Evolutionary conservation across 2,888 invertebrate species (phyloP), one percentile per base, ranked within the genome.

Genomic region (Athalia circularis): DNA sequence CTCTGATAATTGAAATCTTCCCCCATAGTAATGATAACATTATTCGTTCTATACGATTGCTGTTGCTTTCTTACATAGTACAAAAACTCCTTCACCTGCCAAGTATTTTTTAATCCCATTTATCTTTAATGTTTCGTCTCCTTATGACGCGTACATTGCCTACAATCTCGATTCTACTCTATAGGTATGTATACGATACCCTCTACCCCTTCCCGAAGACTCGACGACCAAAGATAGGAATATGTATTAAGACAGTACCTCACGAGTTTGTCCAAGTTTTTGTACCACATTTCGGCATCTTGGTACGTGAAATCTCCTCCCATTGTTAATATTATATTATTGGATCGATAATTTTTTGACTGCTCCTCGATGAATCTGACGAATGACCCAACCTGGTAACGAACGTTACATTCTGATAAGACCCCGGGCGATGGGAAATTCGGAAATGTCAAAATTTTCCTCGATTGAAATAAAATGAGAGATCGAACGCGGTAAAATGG

Each of bases 241-340:
- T 65, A 47, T 4, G 8, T 13, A 13, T 48, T 48, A 5, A 7
- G 11, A 4, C 3, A 43, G 79, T 90, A 94, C 93, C 93, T 93
- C 86, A 98, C 97, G 65, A 98, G 91, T 89, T 95, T 96, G 89
- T 98, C 97, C 90, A 98, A 90, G 89, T 97, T 97, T 81, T 92
- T 93, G 90, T 94, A 98, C 94, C 96, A 96, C 89, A 94, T 93
- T 80, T 93, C 91, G 0, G 98, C 97, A 85, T 95, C 94, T 87
- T 95, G 95, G 88, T 96, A 98, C 7, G 95, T 95, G 87, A 98
- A 98, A 91, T 98, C 98, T 48, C 95, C 95, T 0, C 98, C 98
- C 97, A 98, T 98, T 0, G 97, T 96, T 78, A 98, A 88, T 77
- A 96, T 93, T 0, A 97, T 92, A 87, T 98, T 95, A 84, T 95